Evolutionary conservation across 2,888 invertebrate genomes (phyloP).

Genomic region (Carabus problematicus): DNA sequence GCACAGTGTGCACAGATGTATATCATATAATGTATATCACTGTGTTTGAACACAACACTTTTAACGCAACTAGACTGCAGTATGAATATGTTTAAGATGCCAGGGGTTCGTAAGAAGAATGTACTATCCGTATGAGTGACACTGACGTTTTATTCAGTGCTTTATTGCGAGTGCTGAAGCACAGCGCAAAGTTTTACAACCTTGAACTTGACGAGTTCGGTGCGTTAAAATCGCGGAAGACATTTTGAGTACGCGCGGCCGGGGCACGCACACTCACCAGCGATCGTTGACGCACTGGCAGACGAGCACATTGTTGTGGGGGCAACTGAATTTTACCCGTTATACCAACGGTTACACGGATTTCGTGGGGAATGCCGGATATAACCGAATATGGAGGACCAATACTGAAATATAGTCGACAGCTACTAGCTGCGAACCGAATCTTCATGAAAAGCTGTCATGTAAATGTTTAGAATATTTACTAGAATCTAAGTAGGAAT

Average conservation of each 20-base stretch:
- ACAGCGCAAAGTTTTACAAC: background rate
- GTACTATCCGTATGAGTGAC: too few relatives aligned
- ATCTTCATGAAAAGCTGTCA: too few relatives aligned
- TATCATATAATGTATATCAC: background rate
- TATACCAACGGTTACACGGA: conserved; percentile 11
- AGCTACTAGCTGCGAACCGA: background rate
- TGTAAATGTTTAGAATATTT: too few relatives aligned
- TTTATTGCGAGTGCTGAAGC: background rate
- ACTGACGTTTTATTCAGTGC: background rate
- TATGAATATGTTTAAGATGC: too few relatives aligned
- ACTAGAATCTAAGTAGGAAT: too few relatives aligned
- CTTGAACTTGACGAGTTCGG: conserved; percentile 4
- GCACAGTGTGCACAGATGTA: background rate
- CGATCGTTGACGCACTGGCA: conserved; percentile 9
- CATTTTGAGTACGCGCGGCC: conserved; percentile 13
- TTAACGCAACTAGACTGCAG: too few relatives aligned
- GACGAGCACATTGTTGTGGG: too few relatives aligned
- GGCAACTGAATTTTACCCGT: too few relatives aligned
- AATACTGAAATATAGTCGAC: background rate
- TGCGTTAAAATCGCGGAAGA: conserved; percentile 1
- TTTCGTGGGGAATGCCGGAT: background rate
- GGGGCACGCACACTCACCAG: background rate
- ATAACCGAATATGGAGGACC: conserved; percentile 11
- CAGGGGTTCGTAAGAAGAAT: too few relatives aligned
- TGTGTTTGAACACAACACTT: background rate